phyloP scores from a whole-genome alignment of 2,888 invertebrate species.

The Mesorhabditis spiculigera region DNA sequence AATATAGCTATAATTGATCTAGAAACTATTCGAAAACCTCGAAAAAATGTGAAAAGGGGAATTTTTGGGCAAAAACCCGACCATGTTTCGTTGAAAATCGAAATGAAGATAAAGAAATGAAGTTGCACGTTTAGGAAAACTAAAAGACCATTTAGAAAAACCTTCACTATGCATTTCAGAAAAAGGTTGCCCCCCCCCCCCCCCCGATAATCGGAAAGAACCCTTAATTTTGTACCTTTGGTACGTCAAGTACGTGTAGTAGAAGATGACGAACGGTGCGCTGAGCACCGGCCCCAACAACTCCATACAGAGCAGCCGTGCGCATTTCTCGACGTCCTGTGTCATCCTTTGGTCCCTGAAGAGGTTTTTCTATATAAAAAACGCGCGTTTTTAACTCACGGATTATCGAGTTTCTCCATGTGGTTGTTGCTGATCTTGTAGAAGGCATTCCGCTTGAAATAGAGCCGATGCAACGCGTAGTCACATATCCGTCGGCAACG shows the following conservation, averaged over 20 bases:
- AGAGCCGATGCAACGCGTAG: conserved; percentile 62
- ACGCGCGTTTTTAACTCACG: conserved; percentile 59
- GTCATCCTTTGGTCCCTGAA: conserved; percentile 66
- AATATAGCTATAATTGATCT: too few species aligned
- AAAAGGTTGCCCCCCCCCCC: neutral
- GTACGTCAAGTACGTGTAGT: conserved; percentile 65
- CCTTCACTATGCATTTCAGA: neutral
- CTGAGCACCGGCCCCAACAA: conserved; percentile 61
- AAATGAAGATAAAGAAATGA: too few species aligned
- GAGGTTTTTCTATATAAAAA: conserved; percentile 10
- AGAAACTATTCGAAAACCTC: too few species aligned
- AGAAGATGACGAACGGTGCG: conserved; percentile 65
- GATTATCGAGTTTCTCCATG: conserved; percentile 63
- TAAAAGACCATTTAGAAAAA: too few species aligned
- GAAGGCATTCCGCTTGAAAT: conserved; percentile 64
- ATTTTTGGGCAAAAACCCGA: too few species aligned
- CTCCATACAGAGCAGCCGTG: conserved; percentile 60
- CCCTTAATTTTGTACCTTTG: conserved; percentile 58
- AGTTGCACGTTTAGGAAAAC: too few species aligned
- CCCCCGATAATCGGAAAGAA: neutral
- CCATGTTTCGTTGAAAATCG: too few species aligned
- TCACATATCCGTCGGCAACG: conserved; percentile 63
- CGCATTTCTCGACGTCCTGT: conserved; percentile 65
- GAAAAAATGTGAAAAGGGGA: too few species aligned
- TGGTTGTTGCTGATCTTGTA: conserved; percentile 62